phyloP scores from a whole-genome alignment of 2,797 vertebrate genomes.

The Eremophila alpestris region DNA sequence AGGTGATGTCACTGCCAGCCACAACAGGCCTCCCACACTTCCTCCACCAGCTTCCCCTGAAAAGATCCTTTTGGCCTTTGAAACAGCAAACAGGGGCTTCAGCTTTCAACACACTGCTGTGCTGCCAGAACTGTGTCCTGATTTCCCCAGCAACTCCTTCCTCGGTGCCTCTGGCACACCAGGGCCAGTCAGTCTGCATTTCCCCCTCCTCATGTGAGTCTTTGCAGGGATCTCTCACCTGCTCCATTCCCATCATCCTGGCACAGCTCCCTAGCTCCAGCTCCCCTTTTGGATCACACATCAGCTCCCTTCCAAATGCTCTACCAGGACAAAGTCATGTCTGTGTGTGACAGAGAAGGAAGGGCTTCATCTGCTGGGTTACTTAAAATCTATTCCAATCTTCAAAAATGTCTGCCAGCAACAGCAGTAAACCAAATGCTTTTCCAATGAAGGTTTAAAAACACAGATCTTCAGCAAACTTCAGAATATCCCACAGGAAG shows the following conservation, averaged over 20 bases:
- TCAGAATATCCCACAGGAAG: not conserved
- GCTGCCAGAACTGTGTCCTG: not conserved
- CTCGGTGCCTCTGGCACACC: not conserved
- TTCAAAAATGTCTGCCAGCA: not conserved
- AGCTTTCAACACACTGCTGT: not conserved
- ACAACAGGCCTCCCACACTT: not conserved
- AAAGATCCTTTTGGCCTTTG: not conserved
- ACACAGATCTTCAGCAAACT: rapidly evolving
- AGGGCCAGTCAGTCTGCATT: not conserved
- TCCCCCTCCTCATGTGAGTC: not conserved
- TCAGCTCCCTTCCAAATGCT: not conserved
- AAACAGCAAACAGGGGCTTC: not conserved
- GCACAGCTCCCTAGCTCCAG: not conserved
- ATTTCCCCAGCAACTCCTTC: not conserved
- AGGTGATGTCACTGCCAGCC: not conserved
- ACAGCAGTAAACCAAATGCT: not conserved
- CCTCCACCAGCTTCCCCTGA: not conserved
- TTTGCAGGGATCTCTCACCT: not conserved
- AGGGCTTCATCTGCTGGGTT: not conserved
- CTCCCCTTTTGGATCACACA: not conserved
- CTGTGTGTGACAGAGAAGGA: not conserved
- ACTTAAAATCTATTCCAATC: not conserved
- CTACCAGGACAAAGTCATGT: not conserved
- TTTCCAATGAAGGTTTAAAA: not conserved
- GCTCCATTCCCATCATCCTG: not conserved